phyloP scores from a whole-genome alignment of 2,113 vertebrate genomes.

The Rafetus swinhoei region DNA sequence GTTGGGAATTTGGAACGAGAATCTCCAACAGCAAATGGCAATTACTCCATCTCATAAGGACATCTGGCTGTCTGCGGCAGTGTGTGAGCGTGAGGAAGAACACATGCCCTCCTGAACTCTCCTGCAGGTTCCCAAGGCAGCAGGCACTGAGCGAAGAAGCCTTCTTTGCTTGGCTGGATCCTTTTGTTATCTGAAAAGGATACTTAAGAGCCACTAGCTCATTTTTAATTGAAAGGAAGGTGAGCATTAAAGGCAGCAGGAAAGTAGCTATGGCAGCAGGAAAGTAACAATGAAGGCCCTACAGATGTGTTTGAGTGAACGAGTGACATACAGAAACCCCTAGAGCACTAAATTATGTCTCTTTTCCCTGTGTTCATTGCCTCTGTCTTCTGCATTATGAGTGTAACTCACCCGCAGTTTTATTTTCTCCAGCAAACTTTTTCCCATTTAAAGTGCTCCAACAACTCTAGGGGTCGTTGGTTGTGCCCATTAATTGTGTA shows the following conservation, averaged over 20 bases:
- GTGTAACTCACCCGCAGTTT: neutral
- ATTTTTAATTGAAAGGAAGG: neutral
- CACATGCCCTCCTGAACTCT: neutral
- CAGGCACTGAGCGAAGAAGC: neutral
- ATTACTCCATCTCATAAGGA: accelerated
- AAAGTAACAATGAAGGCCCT: neutral
- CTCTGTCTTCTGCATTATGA: neutral
- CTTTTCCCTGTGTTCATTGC: neutral
- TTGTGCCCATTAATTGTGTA: neutral
- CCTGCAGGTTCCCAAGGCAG: constrained; percentile 12
- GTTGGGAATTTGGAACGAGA: accelerated
- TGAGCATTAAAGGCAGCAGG: neutral
- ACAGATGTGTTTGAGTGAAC: accelerated
- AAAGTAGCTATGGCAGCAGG: neutral
- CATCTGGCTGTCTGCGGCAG: neutral
- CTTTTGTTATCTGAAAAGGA: neutral
- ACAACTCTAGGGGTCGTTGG: neutral
- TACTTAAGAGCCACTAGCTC: neutral
- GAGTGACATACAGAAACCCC: neutral
- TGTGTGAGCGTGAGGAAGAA: accelerated
- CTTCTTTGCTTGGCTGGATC: constrained; percentile 15
- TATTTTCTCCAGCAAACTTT: neutral
- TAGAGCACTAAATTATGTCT: accelerated
- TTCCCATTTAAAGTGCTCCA: neutral
- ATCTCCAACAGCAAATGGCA: neutral